These are phyloP conservation scores for Antedon mediterranea DNA, from an alignment of 53 echinoderm and acorn worm genomes.

Conservation along the genomic window DNA sequence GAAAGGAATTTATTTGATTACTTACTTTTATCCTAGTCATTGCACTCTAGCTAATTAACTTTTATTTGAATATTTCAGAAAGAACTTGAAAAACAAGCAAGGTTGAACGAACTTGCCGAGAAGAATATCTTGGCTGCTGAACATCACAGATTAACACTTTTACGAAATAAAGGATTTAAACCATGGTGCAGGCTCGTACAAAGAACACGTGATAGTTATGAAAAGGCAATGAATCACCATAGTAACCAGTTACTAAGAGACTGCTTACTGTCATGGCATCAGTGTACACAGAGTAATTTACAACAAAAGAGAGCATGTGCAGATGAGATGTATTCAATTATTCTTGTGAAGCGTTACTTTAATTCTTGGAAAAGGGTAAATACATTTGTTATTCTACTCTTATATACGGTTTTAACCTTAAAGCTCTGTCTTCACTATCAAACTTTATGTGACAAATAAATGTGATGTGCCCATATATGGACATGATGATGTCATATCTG, in stretches of 20 bases:
- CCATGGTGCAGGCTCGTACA: slow-evolving; percentile 62
- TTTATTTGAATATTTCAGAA: slow-evolving; percentile 25
- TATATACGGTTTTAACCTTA: no score
- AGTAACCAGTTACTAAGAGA: slow-evolving; percentile 32
- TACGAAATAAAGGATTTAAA: slow-evolving; percentile 54
- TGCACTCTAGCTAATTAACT: neutral
- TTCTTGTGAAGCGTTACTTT: slow-evolving; percentile 45
- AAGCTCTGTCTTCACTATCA: no score
- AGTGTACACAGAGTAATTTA: slow-evolving; percentile 45
- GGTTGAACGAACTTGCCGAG: slow-evolving; percentile 31
- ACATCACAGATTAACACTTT: slow-evolving; percentile 44
- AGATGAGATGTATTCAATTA: slow-evolving; percentile 36
- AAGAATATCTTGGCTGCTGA: slow-evolving; percentile 39
- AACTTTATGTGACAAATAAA: no score
- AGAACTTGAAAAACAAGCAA: slow-evolving; percentile 56
- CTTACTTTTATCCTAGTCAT: no score
- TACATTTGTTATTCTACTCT: neutral
- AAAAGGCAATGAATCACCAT: slow-evolving; percentile 57
- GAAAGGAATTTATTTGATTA: no score
- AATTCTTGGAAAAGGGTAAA: slow-evolving; percentile 80
- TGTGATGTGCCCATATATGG: no score
- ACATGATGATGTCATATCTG: no score
- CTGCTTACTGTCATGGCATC: slow-evolving; percentile 71
- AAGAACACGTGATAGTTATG: slow-evolving; percentile 37
- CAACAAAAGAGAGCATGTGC: slow-evolving; percentile 38